Conservation (phyloP, 1,140 invertebrate species). For the Temnothorax longispinosus region DNA sequence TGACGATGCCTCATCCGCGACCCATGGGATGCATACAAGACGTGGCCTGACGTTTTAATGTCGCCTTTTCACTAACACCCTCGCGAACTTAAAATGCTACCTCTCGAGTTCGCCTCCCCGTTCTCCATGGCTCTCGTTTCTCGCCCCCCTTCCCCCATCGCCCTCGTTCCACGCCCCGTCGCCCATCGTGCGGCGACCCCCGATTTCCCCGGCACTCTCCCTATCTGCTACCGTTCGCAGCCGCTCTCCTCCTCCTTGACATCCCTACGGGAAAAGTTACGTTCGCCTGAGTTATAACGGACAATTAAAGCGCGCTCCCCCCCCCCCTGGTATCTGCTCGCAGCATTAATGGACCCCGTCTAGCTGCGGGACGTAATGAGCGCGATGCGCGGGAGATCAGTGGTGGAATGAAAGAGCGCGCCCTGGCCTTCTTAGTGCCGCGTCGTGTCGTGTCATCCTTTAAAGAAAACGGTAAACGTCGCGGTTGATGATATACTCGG, state of each 20-base stretch:
- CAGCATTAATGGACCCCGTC: constrained; percentile 71
- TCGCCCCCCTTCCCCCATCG: not conserved
- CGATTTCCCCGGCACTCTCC: not conserved
- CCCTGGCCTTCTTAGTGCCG: constrained; percentile 2
- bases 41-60: constrained; percentile 76
- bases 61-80: constrained; percentile 74
- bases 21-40: constrained; percentile 78
- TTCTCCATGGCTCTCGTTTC: not conserved
- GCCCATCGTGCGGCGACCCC: not conserved
- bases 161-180: too few relatives aligned
- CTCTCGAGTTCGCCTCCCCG: constrained; percentile 5
- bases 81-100: constrained; percentile 66
- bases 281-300: constrained; percentile 73
- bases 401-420: constrained; percentile 55
- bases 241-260: not conserved
- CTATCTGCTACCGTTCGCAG: constrained; percentile 3
- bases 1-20: constrained; percentile 76
- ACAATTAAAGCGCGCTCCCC: constrained; percentile 70
- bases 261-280: constrained; percentile 72
- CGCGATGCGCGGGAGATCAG: constrained; percentile 64
- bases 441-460: constrained; percentile 29
- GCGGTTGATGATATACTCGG: constrained; percentile 58
- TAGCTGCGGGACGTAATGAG: constrained; percentile 56
- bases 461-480: constrained; percentile 64
- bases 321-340: constrained; percentile 62